phyloP scores from a whole-genome alignment of 2,113 vertebrate species.

The Cavia porcellus region DNA sequence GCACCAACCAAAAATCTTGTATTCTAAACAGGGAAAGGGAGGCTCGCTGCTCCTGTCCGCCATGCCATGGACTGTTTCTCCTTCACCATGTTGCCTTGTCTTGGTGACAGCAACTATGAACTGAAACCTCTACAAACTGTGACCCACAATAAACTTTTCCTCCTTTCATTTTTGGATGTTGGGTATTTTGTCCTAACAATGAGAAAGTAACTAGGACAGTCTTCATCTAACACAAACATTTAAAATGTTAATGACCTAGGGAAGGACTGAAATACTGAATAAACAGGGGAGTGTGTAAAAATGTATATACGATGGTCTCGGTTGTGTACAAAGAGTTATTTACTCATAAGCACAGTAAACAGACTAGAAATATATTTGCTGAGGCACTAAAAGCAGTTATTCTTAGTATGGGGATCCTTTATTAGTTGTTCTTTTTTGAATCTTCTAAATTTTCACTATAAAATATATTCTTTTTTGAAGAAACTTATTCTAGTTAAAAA shows the following conservation, averaged over 20 bases:
- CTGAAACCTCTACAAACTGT: not conserved
- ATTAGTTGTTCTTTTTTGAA: not conserved
- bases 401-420: not conserved
- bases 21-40: not conserved
- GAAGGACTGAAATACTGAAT: not conserved
- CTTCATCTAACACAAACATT: not conserved
- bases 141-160: not conserved
- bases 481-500: not conserved
- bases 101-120: not conserved
- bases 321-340: not conserved
- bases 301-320: not conserved
- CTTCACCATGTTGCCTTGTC: not conserved
- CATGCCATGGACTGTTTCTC: not conserved
- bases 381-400: not conserved
- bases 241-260: not conserved
- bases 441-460: not conserved
- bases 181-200: not conserved
- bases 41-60: not conserved
- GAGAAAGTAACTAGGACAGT: not conserved
- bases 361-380: not conserved
- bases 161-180: not conserved
- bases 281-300: not conserved
- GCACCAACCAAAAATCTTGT: not conserved
- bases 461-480: not conserved
- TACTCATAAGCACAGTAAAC: not conserved